Conservation (phyloP, 2,113 vertebrate species). For the Nothoprocta perdicaria region DNA sequence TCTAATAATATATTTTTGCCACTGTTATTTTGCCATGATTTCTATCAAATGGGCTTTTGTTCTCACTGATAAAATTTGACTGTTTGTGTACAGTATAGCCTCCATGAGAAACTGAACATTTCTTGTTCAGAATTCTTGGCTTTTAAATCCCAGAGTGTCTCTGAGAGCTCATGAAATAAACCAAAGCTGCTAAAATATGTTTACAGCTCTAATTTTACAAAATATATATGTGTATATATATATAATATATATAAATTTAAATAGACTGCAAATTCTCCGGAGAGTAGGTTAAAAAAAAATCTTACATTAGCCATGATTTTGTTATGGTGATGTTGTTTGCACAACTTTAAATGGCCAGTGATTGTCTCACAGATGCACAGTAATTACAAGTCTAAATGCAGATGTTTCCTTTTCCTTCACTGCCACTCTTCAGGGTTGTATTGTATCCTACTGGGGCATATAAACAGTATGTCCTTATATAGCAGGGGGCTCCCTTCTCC, state of each 20-base stretch:
- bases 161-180: not conserved
- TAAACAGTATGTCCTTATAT: slow-evolving; percentile 43
- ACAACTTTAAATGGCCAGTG: slow-evolving; percentile 22
- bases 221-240: not conserved
- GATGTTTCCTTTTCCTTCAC: slow-evolving; percentile 73
- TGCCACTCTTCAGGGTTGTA: not conserved
- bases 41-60: not conserved
- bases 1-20: not conserved
- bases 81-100: not conserved
- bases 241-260: not conserved
- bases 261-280: not conserved
- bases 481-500: slow-evolving; percentile 37
- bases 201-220: not conserved
- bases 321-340: not conserved
- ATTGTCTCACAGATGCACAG: slow-evolving; percentile 49
- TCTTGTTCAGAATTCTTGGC: not conserved
- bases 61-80: not conserved
- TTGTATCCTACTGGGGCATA: slow-evolving; percentile 57
- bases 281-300: not conserved
- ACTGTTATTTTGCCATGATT: not conserved
- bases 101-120: not conserved
- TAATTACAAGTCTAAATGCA: slow-evolving; percentile 50
- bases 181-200: not conserved
- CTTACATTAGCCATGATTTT: not conserved
- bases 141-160: not conserved